A percentile compares a stretch with the other conserved stretches of the same genome.
Evolutionary conservation across 1,140 invertebrate species (phyloP).

Genomic region (Drosophila lacertosa): DNA sequence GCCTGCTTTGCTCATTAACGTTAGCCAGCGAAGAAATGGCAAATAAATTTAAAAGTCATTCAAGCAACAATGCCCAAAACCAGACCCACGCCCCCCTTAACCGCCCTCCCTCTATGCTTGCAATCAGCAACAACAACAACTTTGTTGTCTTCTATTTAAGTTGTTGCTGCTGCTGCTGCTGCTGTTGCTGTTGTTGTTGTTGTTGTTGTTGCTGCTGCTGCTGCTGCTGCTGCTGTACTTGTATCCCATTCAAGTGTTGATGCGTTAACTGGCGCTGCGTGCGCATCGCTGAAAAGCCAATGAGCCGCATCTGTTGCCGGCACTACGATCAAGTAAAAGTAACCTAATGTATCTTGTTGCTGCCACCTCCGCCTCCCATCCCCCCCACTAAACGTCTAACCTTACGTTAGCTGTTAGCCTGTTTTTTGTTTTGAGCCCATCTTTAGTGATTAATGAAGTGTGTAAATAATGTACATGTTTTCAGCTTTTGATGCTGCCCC

Average conservation of each 20-base stretch:
- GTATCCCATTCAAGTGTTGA: conserved; percentile 73
- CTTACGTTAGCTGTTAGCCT: conserved; percentile 47
- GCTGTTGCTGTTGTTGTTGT: too few species aligned
- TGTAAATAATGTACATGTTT: conserved; percentile 79
- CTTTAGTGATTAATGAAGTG: conserved; percentile 79
- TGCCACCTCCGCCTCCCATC: conserved; percentile 17
- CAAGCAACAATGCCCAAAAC: conserved; percentile 72
- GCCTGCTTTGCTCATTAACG: conserved; percentile 66
- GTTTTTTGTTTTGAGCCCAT: conserved; percentile 58
- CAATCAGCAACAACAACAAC: conserved; percentile 29
- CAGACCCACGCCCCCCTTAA: conserved; percentile 21
- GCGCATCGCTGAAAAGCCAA: conserved; percentile 78
- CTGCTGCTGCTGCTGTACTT: conserved; percentile 36
- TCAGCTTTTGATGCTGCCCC: conserved; percentile 45
- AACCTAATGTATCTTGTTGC: conserved; percentile 57
- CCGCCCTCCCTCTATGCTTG: background rate
- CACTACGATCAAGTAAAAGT: conserved; percentile 65
- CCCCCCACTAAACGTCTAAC: conserved; percentile 46
- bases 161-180: conserved; percentile 19
- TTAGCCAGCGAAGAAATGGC: conserved; percentile 76
- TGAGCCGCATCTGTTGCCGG: conserved; percentile 63
- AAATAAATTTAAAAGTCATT: conserved; percentile 83
- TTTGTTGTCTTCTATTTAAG: conserved; percentile 41
- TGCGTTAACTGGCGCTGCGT: conserved; percentile 79
- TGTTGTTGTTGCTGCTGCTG: conserved; percentile 20